Base-by-base conservation (phyloP, 2,888 invertebrate genomes). In the Teinopalpus imperialis region DNA sequence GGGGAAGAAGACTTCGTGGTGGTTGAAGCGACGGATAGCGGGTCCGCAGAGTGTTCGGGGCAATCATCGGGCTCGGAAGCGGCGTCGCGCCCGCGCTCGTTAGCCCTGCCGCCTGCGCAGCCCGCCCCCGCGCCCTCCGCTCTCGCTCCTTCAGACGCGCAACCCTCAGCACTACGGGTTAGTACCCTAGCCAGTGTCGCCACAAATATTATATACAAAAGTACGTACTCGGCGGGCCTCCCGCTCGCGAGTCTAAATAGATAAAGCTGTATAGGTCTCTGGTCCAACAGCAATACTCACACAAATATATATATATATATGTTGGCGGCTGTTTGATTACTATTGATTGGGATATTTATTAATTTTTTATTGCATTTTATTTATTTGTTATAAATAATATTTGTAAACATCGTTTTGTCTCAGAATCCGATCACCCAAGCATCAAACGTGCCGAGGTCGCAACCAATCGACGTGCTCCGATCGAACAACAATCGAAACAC, bases 1-100 rank as follows among this genome's bases (percentile, higher is more conserved):
- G 93, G 93, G 56, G 94, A 94, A 73, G 94, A 95, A 81, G 95
- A 95, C 86, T 95, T 95, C 88, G 95, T 95, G 64, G 87, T 95
- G 75, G 94, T 95, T 63, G 94, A 95, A 52, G 93, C 93, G 48
- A 89, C 89, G 54, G 93, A 93, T 71, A 90, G 91, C 61, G 90
- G 89, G 3, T 82, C 87, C 40, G 90, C 88, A 42, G 75, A 73
- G 64, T 78, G 73, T 61, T 78, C 81, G 49, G 75, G 66, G 54
- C 66, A 53, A 13, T 77, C 79, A 10, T 77, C 78, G 13, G 75
- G 77, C 53, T 79, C 79, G 10, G 85, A 83, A 68, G 80, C 81
- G 51, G 81, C 81, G 62, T 54, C 83, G 59, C 73, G 85, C 1
- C 87, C 87, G 55, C 74, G 81, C 66, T 74, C 81, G 49, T 76